Evolutionary conservation across 35 echinoderm and acorn worm species (phyloP).

Genomic region (Diadema setosum): DNA sequence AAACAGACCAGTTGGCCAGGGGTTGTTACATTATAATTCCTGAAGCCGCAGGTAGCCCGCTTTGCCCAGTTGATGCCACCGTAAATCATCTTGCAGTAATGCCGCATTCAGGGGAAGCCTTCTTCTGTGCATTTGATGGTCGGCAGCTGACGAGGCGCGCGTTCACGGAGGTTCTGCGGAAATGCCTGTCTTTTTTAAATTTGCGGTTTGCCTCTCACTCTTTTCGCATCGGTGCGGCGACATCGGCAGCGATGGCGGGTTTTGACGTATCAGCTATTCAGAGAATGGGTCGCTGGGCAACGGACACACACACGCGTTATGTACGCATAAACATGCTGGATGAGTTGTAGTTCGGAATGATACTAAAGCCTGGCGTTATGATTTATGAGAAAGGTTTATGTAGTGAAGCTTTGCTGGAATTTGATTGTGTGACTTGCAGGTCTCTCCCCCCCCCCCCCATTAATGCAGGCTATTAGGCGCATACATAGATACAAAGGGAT

Average conservation of each 20-base stretch:
- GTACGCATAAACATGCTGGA: too few relatives aligned
- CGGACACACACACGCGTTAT: not conserved
- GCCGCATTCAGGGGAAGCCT: not conserved
- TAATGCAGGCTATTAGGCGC: too few relatives aligned
- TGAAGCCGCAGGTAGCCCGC: not conserved
- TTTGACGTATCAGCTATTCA: not conserved
- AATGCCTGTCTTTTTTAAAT: not conserved
- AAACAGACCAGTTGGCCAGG: not conserved
- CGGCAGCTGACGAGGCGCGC: not conserved
- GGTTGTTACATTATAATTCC: not conserved
- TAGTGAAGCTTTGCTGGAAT: too few relatives aligned
- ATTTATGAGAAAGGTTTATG: too few relatives aligned
- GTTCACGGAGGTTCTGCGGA: not conserved
- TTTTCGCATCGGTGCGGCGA: slow-evolving; percentile 31
- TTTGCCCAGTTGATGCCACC: not conserved
- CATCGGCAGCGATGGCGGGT: not conserved
- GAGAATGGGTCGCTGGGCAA: slow-evolving; percentile 25
- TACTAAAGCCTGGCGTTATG: too few relatives aligned
- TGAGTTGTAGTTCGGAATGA: too few relatives aligned
- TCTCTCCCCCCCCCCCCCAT: too few relatives aligned
- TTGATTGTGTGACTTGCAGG: too few relatives aligned
- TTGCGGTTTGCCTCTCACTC: slow-evolving; percentile 4
- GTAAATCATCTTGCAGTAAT: not conserved
- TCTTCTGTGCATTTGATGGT: not conserved
- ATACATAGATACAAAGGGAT: too few relatives aligned